phyloP scores from a whole-genome alignment of 2,888 invertebrate genomes.

The Xiphydria camelus region DNA sequence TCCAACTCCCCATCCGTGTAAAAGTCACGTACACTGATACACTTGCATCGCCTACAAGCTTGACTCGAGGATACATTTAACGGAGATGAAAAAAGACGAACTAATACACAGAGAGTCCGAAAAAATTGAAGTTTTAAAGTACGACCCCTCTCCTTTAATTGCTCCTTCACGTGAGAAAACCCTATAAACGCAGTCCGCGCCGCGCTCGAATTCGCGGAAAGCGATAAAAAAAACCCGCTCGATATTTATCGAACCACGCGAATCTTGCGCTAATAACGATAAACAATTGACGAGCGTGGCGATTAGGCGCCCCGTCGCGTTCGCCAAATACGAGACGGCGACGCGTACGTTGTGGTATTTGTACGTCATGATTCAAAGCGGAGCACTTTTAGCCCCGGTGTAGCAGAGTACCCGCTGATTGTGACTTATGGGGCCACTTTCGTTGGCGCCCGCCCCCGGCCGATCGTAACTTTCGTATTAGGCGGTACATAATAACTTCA shows the following conservation, averaged over 20 bases:
- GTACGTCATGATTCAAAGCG: slow-evolving; percentile 35
- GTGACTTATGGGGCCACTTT: slow-evolving; percentile 40
- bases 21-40: too few relatives aligned
- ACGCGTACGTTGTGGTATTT: slow-evolving; percentile 13
- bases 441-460: slow-evolving; percentile 14
- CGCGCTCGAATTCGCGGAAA: not conserved
- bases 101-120: too few relatives aligned
- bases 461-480: slow-evolving; percentile 36
- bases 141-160: too few relatives aligned
- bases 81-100: too few relatives aligned
- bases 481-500: slow-evolving; percentile 21
- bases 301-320: slow-evolving; percentile 14
- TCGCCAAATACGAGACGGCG: too few relatives aligned
- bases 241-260: too few relatives aligned
- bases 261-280: slow-evolving; percentile 7
- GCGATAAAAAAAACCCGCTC: too few relatives aligned
- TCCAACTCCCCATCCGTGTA: too few relatives aligned
- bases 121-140: too few relatives aligned
- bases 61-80: too few relatives aligned
- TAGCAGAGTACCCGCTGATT: slow-evolving; percentile 35
- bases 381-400: slow-evolving; percentile 25
- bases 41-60: too few relatives aligned
- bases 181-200: not conserved
- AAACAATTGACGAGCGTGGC: slow-evolving; percentile 13
- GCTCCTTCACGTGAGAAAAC: slow-evolving; percentile 4